Evolutionary conservation across 2,797 vertebrate genomes (phyloP).

Genomic region (Merluccius polli): DNA sequence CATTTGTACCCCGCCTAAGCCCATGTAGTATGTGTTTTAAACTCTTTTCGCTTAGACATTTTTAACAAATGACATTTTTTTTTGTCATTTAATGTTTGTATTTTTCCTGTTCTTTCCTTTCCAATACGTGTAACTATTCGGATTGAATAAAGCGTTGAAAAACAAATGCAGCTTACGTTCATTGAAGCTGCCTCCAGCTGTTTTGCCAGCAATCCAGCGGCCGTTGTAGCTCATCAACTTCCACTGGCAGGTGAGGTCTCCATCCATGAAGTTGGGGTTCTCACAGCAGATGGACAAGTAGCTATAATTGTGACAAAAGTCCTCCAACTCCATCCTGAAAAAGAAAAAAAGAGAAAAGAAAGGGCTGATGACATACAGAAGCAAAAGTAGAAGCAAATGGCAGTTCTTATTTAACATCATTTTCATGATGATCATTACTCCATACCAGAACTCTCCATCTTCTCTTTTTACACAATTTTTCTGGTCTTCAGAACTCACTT

Average conservation of each 20-base stretch:
- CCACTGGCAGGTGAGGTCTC: conserved; percentile 48
- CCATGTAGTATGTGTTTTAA: neutral
- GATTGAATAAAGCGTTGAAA: neutral
- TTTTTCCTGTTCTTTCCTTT: neutral
- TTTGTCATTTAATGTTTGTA: neutral
- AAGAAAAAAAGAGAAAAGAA: neutral
- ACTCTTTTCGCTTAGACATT: neutral
- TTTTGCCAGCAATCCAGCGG: conserved; percentile 29
- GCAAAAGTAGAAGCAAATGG: neutral
- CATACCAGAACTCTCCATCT: conserved; percentile 58
- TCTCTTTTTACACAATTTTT: conserved; percentile 28
- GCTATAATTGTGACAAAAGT: conserved; percentile 38
- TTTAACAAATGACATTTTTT: neutral
- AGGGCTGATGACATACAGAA: neutral
- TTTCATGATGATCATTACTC: conserved; percentile 3
- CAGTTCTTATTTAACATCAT: neutral
- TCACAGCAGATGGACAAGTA: conserved; percentile 42
- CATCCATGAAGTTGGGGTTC: conserved; percentile 56
- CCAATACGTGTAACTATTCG: neutral
- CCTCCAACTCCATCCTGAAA: conserved; percentile 49
- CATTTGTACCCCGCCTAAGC: no score
- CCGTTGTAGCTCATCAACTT: conserved; percentile 41
- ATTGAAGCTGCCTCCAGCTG: conserved; percentile 32
- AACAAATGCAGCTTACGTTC: conserved; percentile 18
- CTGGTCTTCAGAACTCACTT: conserved; percentile 31